phyloP scores from a whole-genome alignment of 2,888 invertebrate genomes.

The Homarus gammarus region DNA sequence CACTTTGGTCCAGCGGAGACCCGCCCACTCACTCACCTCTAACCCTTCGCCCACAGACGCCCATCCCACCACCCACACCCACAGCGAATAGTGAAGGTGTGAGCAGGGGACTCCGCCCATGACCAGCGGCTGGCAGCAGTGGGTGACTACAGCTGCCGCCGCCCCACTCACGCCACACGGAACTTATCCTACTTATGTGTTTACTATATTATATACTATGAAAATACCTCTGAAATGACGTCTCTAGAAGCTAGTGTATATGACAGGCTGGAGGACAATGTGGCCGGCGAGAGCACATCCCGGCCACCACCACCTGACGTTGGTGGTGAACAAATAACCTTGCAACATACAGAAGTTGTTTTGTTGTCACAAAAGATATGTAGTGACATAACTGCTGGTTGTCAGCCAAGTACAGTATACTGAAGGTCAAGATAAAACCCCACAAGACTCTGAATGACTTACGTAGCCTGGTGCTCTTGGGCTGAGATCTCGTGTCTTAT shows the following conservation, averaged over 20 bases:
- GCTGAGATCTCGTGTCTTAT: not conserved
- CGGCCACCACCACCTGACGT: not conserved
- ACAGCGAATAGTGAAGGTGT: conserved; percentile 31
- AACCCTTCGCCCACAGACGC: conserved; percentile 1
- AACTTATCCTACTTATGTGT: not conserved
- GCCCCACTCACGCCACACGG: not conserved
- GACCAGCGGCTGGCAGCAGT: not conserved
- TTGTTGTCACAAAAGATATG: not conserved
- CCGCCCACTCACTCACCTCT: not conserved
- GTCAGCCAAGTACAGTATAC: not conserved
- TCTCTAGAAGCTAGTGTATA: not conserved
- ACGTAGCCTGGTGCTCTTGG: not conserved
- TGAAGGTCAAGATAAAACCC: not conserved
- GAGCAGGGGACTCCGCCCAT: conserved; percentile 37
- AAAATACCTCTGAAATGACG: not conserved
- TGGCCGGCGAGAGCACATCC: no score
- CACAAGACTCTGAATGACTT: not conserved
- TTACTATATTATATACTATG: not conserved
- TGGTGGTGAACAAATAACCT: not conserved
- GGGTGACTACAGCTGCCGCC: not conserved
- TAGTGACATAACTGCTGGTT: not conserved
- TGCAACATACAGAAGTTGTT: not conserved
- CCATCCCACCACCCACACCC: conserved; percentile 12
- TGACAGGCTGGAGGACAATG: no score
- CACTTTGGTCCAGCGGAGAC: conserved; percentile 38